phyloP scores from a whole-genome alignment of 2,888 invertebrate genomes.

The Teinopalpus imperialis region DNA sequence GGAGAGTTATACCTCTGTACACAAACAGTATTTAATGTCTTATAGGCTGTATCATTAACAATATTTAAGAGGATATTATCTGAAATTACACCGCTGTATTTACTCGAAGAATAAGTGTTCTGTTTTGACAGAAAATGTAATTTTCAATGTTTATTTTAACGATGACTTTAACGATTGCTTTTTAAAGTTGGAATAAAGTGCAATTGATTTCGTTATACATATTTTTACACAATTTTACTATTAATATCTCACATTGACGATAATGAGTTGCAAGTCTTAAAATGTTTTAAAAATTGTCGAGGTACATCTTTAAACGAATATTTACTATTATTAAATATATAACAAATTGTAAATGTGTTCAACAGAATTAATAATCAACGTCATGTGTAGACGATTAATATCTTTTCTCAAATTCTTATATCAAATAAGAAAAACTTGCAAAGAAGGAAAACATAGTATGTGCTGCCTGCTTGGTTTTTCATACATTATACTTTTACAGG shows the following conservation, averaged over 20 bases:
- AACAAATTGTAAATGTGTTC: no score
- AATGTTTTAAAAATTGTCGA: no score
- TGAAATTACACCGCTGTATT: background rate
- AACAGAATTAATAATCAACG: no score
- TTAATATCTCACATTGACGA: no score
- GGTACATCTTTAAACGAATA: background rate
- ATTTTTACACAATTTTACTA: background rate
- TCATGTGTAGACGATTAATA: no score
- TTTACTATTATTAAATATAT: no score
- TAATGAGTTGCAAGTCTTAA: no score
- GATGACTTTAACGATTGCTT: constrained; percentile 13
- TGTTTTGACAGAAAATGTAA: constrained; percentile 13
- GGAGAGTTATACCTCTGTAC: background rate
- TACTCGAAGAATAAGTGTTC: constrained; percentile 2
- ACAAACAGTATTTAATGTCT: constrained; percentile 15
- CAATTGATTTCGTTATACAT: background rate
- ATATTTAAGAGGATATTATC: constrained; percentile 7
- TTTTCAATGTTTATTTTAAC: constrained; percentile 14
- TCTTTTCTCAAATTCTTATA: no score
- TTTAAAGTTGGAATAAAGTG: constrained; percentile 9
- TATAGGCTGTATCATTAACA: constrained; percentile 1
- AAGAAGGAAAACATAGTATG: no score
- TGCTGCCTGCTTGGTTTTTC: no score
- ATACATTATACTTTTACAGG: no score
- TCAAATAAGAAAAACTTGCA: no score